Base-by-base conservation (phyloP, 2,797 vertebrate genomes). In the Lophius americanus region DNA sequence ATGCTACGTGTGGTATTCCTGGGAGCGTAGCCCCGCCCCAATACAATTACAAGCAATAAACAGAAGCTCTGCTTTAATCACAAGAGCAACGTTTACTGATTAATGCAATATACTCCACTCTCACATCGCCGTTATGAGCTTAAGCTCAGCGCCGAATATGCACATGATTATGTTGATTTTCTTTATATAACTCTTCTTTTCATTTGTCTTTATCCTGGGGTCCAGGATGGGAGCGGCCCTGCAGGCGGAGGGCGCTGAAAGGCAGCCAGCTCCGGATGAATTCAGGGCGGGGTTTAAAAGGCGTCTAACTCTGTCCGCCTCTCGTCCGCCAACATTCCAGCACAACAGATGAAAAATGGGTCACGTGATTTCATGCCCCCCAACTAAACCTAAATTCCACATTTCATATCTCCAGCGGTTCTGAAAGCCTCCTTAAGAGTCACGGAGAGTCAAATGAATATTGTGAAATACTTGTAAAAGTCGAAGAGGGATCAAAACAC, bases 31-130 rank as follows among this genome's bases (percentile, higher is more conserved):
- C 87, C 89, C 76, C 79, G 85, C 82, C 85, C 73, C 68, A 88
- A 91, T 88, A 92, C 89, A 91, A 90, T 89, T 85, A 88, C 88
- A 88, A 89, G 90, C 88, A 92, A 92, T 92, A 92, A 91, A 89
- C 88, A 91, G 78, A 73, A 79, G 85, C 85, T 88, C 87, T 88
- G 88, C 88, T 90, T 90, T 90, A 92, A 92, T 91, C 89, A 88
- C 87, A 75, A 84, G 84, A 87, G 85, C 88, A 88, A 82, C 88
- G 83, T 90, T 88, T 88, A 88, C 88, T 90, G 91, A 91, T 91
- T 89, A 91, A 91, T 91, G 89, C 88, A 88, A 91, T 89, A 87
- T 84, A 82, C 79, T 86, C 78, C 81, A 61, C 81, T 85, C 85
- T 90, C 89, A 89, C 87, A 88, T 86, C 64, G 66, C 66, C 23